Base-by-base conservation (phyloP, 92 coral and sea anemone genomes). In the Chrysogorgia sp. region DNA sequence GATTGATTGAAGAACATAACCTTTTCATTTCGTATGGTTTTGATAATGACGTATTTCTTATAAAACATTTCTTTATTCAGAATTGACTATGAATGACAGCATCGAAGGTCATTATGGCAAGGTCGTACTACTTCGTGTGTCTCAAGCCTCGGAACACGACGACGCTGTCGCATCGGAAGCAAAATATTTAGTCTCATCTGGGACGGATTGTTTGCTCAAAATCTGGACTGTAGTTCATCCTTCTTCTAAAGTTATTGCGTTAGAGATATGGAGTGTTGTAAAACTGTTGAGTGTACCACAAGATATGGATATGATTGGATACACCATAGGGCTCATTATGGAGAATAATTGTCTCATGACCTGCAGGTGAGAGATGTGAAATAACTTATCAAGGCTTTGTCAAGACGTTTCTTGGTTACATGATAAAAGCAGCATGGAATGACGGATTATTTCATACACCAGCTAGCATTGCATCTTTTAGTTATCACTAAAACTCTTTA, bases 51-150 rank as follows among this genome's bases (percentile, higher is more conserved):
- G 4, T 52, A 20, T 8, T 24, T 58, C 10, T n/a, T n/a, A n/a
- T n/a, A n/a, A n/a, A n/a, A n/a, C n/a, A n/a, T n/a, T n/a, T n/a
- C n/a, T n/a, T 63, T 71, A 37, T 56, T 13, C 40, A 94, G 98
- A 84, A 21, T 86, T 90, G 29, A 37, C 52, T 64, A 94, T 94
- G 98, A 84, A 78, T 65, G 93, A 87, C 13, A 84, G 76, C 60
- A 68, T 94, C 52, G 97, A 92, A 82, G 98, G 97, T 14, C 98
- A 94, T 63, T 93, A 92, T 61, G 97, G 98, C 57, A 86, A 83
- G 71, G 86, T 94, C 29, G 87, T 89, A 5, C 84, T 82, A 29
- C 92, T 94, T 52, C 66, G 88, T 55, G 88, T 88, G 28, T 94
- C 98, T 20, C 58, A 74, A 23, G 79, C 85, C 3, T 26, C 40